A percentile compares a stretch with the other conserved stretches of the same genome.
Evolutionary conservation across 2,888 invertebrate genomes (phyloP).

Genomic region (Orthonevra nobilis): DNA sequence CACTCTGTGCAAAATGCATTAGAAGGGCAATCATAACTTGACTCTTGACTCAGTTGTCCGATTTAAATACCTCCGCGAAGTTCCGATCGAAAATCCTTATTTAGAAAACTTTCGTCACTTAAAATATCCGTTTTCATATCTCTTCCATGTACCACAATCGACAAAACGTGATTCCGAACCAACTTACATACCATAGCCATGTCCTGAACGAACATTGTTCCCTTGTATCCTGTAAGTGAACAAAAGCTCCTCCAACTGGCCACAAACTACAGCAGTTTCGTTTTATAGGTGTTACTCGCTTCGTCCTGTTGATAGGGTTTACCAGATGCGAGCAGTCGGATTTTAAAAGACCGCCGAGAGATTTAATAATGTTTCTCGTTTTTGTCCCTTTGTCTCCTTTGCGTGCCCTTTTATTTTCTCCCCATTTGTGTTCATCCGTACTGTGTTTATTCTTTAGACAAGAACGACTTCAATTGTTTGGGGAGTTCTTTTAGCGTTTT

Average conservation of each 20-base stretch:
- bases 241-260: conserved; percentile 32
- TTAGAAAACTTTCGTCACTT: too few relatives aligned
- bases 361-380: conserved; percentile 48
- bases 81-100: too few relatives aligned
- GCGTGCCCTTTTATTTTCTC: not conserved
- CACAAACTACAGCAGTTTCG: conserved; percentile 28
- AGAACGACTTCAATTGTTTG: conserved; percentile 31
- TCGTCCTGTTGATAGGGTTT: conserved; percentile 17
- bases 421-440: not conserved
- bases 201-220: conserved; percentile 21
- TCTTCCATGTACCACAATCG: too few relatives aligned
- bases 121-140: too few relatives aligned
- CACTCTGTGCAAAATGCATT: too few relatives aligned
- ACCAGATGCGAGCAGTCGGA: conserved; percentile 27
- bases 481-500: conserved; percentile 19
- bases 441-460: conserved; percentile 17
- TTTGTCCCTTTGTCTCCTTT: conserved; percentile 31
- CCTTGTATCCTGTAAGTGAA: conserved; percentile 12
- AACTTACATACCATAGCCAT: conserved; percentile 19
- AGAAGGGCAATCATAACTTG: too few relatives aligned
- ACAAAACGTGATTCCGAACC: not conserved
- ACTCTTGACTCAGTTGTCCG: too few relatives aligned
- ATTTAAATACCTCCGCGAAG: too few relatives aligned
- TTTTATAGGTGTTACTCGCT: conserved; percentile 27
- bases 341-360: conserved; percentile 41